These are phyloP conservation scores for Gnathonemus longibarbis DNA, from an alignment of 2,113 vertebrate genomes.

Conservation along the genomic window DNA sequence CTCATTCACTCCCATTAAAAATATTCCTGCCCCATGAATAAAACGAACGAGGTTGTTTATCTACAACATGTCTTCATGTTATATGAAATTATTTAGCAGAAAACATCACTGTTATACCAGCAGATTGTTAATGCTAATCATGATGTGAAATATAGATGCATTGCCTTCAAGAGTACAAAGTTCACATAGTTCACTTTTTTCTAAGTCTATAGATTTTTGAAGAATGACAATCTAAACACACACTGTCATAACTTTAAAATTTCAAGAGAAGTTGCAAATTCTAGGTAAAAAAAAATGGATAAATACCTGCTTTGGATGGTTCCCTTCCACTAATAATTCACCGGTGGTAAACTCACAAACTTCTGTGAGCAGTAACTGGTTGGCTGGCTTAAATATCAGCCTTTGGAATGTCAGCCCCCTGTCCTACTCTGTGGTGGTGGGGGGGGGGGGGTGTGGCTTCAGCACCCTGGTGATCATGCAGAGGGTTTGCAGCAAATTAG, in stretches of 20 bases:
- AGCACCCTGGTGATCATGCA: not conserved
- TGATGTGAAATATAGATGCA: not conserved
- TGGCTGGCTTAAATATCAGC: conserved; percentile 22
- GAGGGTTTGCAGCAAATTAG: not conserved
- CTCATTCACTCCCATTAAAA: not conserved
- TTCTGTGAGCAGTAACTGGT: not conserved
- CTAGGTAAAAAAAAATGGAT: not conserved
- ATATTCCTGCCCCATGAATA: not conserved
- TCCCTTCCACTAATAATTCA: not conserved
- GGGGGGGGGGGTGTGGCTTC: not conserved
- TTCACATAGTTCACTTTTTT: not conserved
- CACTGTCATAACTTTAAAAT: not conserved
- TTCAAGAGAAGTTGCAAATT: not conserved
- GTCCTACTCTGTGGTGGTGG: not conserved
- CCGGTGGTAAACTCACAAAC: not conserved
- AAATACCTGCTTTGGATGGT: not conserved
- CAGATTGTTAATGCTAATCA: not conserved
- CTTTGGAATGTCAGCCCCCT: conserved; percentile 5
- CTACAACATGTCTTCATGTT: not conserved
- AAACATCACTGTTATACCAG: not conserved
- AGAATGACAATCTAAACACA: conserved; percentile 4
- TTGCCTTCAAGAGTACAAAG: not conserved
- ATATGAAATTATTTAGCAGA: not conserved
- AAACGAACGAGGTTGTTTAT: not conserved
- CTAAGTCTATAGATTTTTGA: not conserved